Evolutionary conservation across 2,888 invertebrate species (phyloP), one percentile per base, ranked within the genome.

Genomic region (Elaeidobius kamerunicus): DNA sequence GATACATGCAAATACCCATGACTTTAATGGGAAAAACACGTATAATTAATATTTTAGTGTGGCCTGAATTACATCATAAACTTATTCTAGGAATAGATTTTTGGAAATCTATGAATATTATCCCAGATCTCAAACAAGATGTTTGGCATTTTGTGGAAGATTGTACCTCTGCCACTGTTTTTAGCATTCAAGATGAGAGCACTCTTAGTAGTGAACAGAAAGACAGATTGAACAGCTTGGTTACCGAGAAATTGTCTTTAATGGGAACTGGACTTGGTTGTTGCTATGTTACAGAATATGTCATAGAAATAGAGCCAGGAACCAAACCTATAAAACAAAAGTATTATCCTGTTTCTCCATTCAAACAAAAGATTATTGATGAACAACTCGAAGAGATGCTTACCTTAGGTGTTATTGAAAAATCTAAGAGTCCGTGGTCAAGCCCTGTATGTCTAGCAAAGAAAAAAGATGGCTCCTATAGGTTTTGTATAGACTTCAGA

Each of bases 401-500:
- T 7, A 11, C 28, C 4, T 11, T 36, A 19, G 46, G 43, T 1
- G 60, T 67, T 1, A 55, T 68, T 2, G 64, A 66, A 45, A 57
- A 55, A 1, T 65, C 63, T 0, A 49, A 42, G 1, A 64, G 64
- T 19, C 54, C 59, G 0, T 67, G 65, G 65, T 58, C 61, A 1
- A 60, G 62, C 2, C 63, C 65, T 0, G 61, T 64, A 0, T 47
- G 64, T 2, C 50, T 67, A 1, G 55, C 64, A 28, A 59, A 61
- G 1, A 58, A 52, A 14, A 60, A 64, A 12, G 62, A 66, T 46
- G 61, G 57, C 0, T 54, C 42, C 1, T 64, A 60, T 30, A 45
- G 67, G 1, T 66, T 69, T 23, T 65, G 67, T 30, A 59, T 68
- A 0, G 66, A 68, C 35, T 67, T 58, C 38, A 30, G 68, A 1